Base-by-base conservation (phyloP, 2,113 vertebrate genomes). In the Myotis lucifugus region DNA sequence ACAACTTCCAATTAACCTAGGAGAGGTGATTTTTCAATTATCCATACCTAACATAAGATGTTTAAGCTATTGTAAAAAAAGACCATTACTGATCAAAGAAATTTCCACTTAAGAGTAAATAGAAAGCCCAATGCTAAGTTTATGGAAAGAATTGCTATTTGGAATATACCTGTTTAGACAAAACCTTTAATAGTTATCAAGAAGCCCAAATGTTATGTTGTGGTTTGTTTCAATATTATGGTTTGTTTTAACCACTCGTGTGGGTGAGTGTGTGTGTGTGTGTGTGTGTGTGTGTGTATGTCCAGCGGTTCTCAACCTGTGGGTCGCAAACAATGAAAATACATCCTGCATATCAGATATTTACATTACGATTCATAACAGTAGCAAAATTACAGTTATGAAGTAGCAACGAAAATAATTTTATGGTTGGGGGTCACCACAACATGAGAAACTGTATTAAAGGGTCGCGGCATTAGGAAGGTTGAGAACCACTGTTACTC, bases 141-240 rank as follows among this genome's bases (percentile, higher is more conserved):
- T 70, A 54, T 72, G 19, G 85, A 85, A 94, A 89, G 6, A 93
- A 78, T 42, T 93, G 29, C 10, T 56, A 23, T 87, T 96, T 72
- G 87, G 32, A 93, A n/a, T 85, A 25, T 50, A 78, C 3, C 40
- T 27, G 77, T 96, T 93, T 94, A 56, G 78, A 79, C 7, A 82
- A 94, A 94, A 84, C 0, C 15, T 92, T 84, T 97, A 90, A 93
- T 93, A 97, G 83, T 97, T 92, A 94, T 72, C 96, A 88, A 95
- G 92, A 97, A 93, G 61, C 85, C 59, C 95, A 94, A 88, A 94
- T 94, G 95, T 88, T 97, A 29, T 27, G 81, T 93, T 98, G 87
- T 93, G 84, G 61, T 96, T 96, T 97, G 92, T 97, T 98, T 97
- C 96, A 95, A 54, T 32, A 88, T 93, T 98, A 87, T 94, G 86